Evolutionary conservation across 2,113 vertebrate genomes (phyloP).

Genomic region (Epinephelus lanceolatus): DNA sequence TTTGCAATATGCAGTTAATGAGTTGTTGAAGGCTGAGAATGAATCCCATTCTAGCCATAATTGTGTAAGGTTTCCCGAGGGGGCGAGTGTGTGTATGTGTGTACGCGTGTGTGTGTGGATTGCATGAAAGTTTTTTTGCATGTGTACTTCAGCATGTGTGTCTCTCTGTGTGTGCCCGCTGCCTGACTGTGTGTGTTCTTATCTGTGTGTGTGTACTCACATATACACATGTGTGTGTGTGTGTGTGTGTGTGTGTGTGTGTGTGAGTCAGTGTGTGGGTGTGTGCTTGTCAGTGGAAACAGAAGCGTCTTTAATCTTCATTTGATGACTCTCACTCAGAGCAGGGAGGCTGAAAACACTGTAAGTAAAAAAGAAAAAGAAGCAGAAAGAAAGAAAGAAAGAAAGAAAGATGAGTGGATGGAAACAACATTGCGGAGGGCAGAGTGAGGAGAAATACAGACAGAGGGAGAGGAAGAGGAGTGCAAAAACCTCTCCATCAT

Average conservation of each 20-base stretch:
- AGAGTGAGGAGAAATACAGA: not conserved
- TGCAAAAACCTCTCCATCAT: not conserved
- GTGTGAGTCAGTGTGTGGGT: not conserved
- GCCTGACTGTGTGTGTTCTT: not conserved
- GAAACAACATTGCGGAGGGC: not conserved
- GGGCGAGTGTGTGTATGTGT: constrained; percentile 6
- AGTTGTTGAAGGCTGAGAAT: constrained; percentile 86
- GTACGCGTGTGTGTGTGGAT: constrained; percentile 39
- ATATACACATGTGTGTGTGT: not conserved
- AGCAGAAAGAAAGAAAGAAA: no score
- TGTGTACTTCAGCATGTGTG: constrained; percentile 21
- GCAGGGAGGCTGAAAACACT: constrained; percentile 46
- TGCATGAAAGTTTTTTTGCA: constrained; percentile 10
- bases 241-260: constrained; percentile 2
- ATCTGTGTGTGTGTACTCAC: not conserved
- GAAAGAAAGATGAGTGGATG: not conserved
- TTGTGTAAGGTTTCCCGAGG: constrained; percentile 82
- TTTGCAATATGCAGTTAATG: constrained; percentile 88
- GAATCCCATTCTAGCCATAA: constrained; percentile 86
- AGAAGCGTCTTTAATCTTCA: constrained; percentile 83
- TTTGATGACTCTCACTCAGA: constrained; percentile 81
- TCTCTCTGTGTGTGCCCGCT: not conserved
- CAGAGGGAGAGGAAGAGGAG: not conserved
- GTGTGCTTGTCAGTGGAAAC: constrained; percentile 69
- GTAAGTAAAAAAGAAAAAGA: constrained; percentile 13